Conservation (phyloP, 1,140 invertebrate genomes). For the Ceratitis capitata region DNA sequence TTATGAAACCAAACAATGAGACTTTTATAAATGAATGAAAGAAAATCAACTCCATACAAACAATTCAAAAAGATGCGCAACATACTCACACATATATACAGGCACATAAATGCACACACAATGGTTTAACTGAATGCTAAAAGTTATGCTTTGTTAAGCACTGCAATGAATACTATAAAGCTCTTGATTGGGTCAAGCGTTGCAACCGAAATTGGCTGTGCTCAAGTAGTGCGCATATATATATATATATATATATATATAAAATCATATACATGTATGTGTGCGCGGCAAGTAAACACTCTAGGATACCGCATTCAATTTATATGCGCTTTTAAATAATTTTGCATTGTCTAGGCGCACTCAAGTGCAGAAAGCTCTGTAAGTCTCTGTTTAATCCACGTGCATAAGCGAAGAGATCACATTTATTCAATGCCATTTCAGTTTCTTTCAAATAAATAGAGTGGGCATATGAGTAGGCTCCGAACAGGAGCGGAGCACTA, state of each 20-base stretch:
- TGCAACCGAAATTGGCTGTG: not conserved
- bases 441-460: too few relatives aligned
- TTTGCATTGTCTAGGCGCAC: not conserved
- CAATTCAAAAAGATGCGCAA: not conserved
- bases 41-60: not conserved
- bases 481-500: too few relatives aligned
- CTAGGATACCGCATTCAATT: not conserved
- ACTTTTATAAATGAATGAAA: not conserved
- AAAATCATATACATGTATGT: not conserved
- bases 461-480: too few relatives aligned
- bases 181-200: slow-evolving; percentile 6
- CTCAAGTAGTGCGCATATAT: not conserved
- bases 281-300: too few relatives aligned
- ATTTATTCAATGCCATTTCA: not conserved
- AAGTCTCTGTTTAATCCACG: not conserved
- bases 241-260: not conserved
- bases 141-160: not conserved
- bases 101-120: not conserved
- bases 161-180: not conserved
- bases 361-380: not conserved
- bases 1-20: slow-evolving; percentile 3
- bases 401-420: not conserved
- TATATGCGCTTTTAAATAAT: not conserved
- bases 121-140: not conserved
- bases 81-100: not conserved